A percentile compares a stretch with the other conserved stretches of the same genome.
Evolutionary conservation across 2,797 vertebrate genomes (phyloP).

Genomic region (Rhyacichthys aspro): DNA sequence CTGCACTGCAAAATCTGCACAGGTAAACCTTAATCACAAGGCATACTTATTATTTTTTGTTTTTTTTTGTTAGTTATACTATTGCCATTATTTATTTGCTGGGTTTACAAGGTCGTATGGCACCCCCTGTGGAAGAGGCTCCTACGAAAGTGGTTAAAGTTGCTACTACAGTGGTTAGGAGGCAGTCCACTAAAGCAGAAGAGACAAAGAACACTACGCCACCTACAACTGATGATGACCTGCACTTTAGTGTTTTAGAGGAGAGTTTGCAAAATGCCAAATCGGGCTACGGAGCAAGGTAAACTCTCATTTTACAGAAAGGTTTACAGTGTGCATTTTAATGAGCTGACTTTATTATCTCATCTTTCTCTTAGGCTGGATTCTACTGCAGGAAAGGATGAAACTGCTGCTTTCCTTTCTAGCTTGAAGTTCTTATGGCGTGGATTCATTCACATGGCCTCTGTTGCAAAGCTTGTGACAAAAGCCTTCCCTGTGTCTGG

Average conservation of each 20-base stretch:
- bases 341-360: slow-evolving; percentile 4
- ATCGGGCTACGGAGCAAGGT: slow-evolving; percentile 64
- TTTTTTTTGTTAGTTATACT: not conserved
- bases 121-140: slow-evolving; percentile 91
- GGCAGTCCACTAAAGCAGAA: slow-evolving; percentile 87
- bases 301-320: not conserved
- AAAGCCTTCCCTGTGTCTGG: slow-evolving; percentile 96
- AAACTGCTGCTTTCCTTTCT: slow-evolving; percentile 89
- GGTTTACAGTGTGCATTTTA: not conserved
- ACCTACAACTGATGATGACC: slow-evolving; percentile 79
- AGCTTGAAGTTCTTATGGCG: slow-evolving; percentile 90
- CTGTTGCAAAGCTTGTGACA: slow-evolving; percentile 94
- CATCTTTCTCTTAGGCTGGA: slow-evolving; percentile 81
- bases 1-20: slow-evolving; percentile 99
- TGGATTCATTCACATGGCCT: slow-evolving; percentile 96
- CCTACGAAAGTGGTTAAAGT: slow-evolving; percentile 93
- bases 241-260: slow-evolving; percentile 88
- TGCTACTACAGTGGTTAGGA: slow-evolving; percentile 88
- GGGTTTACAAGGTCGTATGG: slow-evolving; percentile 88
- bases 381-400: slow-evolving; percentile 84
- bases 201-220: slow-evolving; percentile 82
- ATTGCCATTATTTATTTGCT: too few relatives aligned
- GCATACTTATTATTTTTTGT: not conserved
- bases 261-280: slow-evolving; percentile 86
- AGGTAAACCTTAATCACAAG: slow-evolving; percentile 77